Conservation (phyloP, 2,888 invertebrate species). For the Perizoma affinitatum region DNA sequence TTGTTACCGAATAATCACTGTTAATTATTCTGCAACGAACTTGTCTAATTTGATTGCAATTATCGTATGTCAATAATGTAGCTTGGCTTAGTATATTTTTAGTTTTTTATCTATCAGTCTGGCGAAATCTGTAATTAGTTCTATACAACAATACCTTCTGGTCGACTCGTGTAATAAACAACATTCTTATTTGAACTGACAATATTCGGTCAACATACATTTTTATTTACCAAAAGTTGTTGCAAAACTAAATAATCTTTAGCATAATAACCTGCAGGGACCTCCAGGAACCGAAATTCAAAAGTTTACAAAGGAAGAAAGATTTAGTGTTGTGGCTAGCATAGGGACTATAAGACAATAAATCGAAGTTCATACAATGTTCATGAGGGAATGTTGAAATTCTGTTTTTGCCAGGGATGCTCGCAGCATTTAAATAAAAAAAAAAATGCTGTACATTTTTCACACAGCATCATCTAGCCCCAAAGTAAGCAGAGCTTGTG, state of each 20-base stretch:
- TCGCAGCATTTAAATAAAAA: too few relatives aligned
- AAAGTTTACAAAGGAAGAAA: too few relatives aligned
- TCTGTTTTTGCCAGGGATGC: slow-evolving; percentile 40
- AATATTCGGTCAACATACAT: slow-evolving; percentile 17
- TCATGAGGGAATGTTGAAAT: slow-evolving; percentile 39
- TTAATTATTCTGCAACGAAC: slow-evolving; percentile 36
- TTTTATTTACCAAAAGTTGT: too few relatives aligned
- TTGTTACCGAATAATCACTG: slow-evolving; percentile 34
- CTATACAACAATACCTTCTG: not conserved
- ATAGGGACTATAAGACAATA: slow-evolving; percentile 13
- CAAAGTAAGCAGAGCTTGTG: too few relatives aligned
- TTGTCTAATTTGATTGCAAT: slow-evolving; percentile 26
- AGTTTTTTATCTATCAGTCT: not conserved
- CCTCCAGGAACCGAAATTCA: too few relatives aligned
- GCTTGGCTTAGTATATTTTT: not conserved
- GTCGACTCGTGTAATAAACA: not conserved
- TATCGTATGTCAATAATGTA: slow-evolving; percentile 4
- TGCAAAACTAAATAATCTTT: too few relatives aligned
- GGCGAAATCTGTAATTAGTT: not conserved
- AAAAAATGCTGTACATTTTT: too few relatives aligned
- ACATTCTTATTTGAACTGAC: slow-evolving; percentile 3
- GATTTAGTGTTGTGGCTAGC: too few relatives aligned
- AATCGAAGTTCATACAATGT: slow-evolving; percentile 24
- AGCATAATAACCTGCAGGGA: too few relatives aligned
- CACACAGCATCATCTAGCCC: too few relatives aligned